phyloP scores from a whole-genome alignment of 2,888 invertebrate species.

The Drosophila meridiana region DNA sequence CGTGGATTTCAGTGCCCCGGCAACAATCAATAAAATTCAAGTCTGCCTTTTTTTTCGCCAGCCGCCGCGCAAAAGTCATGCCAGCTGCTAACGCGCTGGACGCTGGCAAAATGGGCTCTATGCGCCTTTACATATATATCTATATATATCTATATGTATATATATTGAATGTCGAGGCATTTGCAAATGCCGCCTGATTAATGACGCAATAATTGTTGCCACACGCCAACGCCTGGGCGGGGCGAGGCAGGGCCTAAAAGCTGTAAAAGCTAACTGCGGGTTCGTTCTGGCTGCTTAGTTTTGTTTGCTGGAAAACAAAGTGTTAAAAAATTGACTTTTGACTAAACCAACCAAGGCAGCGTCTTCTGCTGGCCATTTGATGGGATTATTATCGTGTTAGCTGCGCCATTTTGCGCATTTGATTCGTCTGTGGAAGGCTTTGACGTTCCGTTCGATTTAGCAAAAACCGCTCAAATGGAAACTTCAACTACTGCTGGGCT shows the following conservation, averaged over 20 bases:
- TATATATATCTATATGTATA: background rate
- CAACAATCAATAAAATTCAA: slow-evolving; percentile 80
- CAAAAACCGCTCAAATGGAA: slow-evolving; percentile 69
- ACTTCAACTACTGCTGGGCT: slow-evolving; percentile 54
- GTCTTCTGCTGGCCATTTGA: slow-evolving; percentile 65
- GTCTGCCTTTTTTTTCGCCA: slow-evolving; percentile 66
- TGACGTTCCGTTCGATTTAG: slow-evolving; percentile 74
- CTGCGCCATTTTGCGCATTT: slow-evolving; percentile 57
- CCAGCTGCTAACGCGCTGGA: slow-evolving; percentile 57
- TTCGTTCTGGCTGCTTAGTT: slow-evolving; percentile 47
- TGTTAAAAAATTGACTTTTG: slow-evolving; percentile 74
- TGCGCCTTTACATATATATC: slow-evolving; percentile 4
- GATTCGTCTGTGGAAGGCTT: slow-evolving; percentile 55
- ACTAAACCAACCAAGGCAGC: slow-evolving; percentile 5
- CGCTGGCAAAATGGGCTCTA: background rate
- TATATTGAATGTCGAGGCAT: slow-evolving; percentile 69
- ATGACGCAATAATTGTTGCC: slow-evolving; percentile 82
- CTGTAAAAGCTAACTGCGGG: slow-evolving; percentile 8
- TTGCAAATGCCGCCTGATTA: slow-evolving; percentile 81
- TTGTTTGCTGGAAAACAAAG: slow-evolving; percentile 59
- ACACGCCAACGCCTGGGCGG: slow-evolving; percentile 35
- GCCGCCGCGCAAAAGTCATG: slow-evolving; percentile 65
- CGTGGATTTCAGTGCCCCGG: slow-evolving; percentile 52
- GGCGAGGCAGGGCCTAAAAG: slow-evolving; percentile 1
- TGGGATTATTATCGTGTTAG: slow-evolving; percentile 78